Base-by-base conservation (phyloP, 23 tunicate genomes). In the Ascidia mentula region DNA sequence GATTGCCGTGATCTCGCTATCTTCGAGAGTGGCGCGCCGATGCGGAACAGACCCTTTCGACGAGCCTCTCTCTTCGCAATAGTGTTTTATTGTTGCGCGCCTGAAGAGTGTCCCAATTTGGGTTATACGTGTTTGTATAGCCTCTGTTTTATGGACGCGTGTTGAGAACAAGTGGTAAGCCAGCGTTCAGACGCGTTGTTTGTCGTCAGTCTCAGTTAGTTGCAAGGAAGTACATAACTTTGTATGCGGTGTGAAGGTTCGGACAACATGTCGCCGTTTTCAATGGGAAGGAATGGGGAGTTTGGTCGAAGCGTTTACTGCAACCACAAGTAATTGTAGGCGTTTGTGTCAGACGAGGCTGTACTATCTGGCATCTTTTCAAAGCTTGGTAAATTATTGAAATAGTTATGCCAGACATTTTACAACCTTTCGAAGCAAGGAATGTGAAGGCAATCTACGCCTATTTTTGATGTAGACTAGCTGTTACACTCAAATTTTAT, bases 1-100 rank as follows among this genome's bases (percentile, higher is more conserved):
- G 65, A 53, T 53, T 20, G 65, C 65, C 7, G 65, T 53, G 28
- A 53, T 53, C 65, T 53, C 65, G 65, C 65, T 26, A 53, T 53
- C 65, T 53, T 53, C 65, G 65, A 53, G 65, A 53, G 65, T 53
- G 65, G 65, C 65, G 22, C 65, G 65, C 24, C 24, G 28, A 53
- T 26, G 65, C 65, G 65, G 65, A 53, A 53, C 65, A 28, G 65
- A 28, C 65, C 65, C 65, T 53, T 53, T 53, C 65, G 65, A 20
- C 65, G 65, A 28, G n/a, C n/a, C n/a, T 28, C 65, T 53, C 65
- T 53, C 65, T 28, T 53, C 65, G 65, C 13, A 53, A 53, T 28
- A 53, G 65, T 28, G 65, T 53, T 53, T 53, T 53, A 53, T 53
- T 53, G 65, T 53, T 53, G 65, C 65, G 65, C 65, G 65, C 65